Percentiles rank a stretch among this genome's conserved stretches.
Conservation (phyloP, 2,113 vertebrate genomes). For the Hippocampus barbouri region DNA sequence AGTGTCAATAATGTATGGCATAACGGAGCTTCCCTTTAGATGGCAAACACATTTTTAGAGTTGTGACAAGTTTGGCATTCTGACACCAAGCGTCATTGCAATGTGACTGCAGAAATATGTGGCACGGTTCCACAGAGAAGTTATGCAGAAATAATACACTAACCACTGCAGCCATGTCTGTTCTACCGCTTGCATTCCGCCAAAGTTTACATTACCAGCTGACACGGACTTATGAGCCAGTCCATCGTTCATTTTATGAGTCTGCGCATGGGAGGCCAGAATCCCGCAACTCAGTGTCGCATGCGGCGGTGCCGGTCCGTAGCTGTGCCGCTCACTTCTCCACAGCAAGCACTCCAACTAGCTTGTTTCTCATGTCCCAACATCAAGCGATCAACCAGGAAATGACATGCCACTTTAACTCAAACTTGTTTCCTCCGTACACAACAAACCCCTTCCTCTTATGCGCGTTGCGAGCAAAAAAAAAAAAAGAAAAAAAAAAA, state of each 20-base stretch:
- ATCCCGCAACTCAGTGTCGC: conserved; percentile 60
- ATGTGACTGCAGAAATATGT: conserved; percentile 2
- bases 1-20: conserved; percentile 22
- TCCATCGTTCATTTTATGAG: conserved; percentile 76
- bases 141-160: conserved; percentile 1
- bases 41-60: neutral
- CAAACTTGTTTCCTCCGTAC: conserved; percentile 73
- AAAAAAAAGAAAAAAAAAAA: conserved; percentile 5
- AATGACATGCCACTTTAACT: conserved; percentile 78
- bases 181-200: conserved; percentile 7
- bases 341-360: conserved; percentile 25
- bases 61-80: neutral
- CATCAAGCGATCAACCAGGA: conserved; percentile 72
- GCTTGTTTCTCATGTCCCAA: conserved; percentile 22
- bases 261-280: conserved; percentile 51
- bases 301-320: conserved; percentile 22
- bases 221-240: conserved; percentile 62
- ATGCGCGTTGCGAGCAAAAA: conserved; percentile 24
- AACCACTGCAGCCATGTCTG: neutral
- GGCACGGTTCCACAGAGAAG: conserved; percentile 1
- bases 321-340: conserved; percentile 44
- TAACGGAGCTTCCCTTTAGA: conserved; percentile 33
- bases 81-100: neutral
- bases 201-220: conserved; percentile 68
- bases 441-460: conserved; percentile 64